Evolutionary conservation across 2,888 invertebrate species (phyloP), one percentile per base, ranked within the genome.

Genomic region (Cheilosia soror): DNA sequence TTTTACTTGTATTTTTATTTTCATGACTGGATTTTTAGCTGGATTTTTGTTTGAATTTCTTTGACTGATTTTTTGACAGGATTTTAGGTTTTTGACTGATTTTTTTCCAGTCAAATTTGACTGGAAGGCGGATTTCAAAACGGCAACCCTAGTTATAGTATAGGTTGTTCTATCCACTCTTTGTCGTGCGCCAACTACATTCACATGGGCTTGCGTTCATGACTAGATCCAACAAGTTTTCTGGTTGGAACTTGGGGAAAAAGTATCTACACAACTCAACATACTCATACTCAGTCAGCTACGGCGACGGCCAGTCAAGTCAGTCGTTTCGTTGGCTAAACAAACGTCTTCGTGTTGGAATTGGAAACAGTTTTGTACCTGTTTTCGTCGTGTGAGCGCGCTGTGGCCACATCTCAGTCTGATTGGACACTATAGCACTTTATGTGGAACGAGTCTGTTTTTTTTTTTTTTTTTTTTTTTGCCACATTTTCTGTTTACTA

Each of bases 291-390:
- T 80, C 76, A 77, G 81, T 72, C 63, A 72, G 49, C 60, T 11
- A 11, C 37, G 11, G 49, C 53, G 20, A 20, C 20, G 20, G 20
- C 20, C 20, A 20, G 20, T 20, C 20, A 76, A 72, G 81, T 69
- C 85, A 79, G 85, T 84, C 80, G 79, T 76, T 85, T 84, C 80
- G 79, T 76, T 85, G 72, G 81, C 76, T 77, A 81, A 66, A 63
- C 76, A 81, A 66, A 68, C 76, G 44, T 76, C 84, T 72, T 77
- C 85, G 85, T 77, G 76, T 81, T 85, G 76, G 71, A 80, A 44
- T 81, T 85, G 76, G 71, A 80, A 44, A 37, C 68, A 47, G 55
- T 66, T 81, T 69, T 58, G 40, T 72, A 72, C 81, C 44, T 68
- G 57, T 72, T 68, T 62, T 57, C 27, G 2, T 40, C 55, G 31